Percentiles rank a stretch among this genome's conserved stretches.
phyloP scores from a whole-genome alignment of 1,140 invertebrate genomes.

The Diabrotica undecimpunctata region DNA sequence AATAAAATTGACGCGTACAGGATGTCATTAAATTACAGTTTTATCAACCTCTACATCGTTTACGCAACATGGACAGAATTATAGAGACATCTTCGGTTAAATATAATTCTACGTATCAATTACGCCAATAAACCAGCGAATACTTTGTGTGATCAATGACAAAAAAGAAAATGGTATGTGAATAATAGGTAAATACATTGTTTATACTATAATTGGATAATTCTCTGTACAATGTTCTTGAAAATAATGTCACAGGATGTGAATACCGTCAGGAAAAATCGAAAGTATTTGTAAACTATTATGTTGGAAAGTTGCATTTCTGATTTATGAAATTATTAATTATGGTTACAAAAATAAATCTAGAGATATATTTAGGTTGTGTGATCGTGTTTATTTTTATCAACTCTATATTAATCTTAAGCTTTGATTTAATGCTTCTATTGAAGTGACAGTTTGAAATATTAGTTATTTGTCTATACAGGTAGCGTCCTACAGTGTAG shows the following conservation, averaged over 20 bases:
- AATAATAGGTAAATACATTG: background rate
- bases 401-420: no score
- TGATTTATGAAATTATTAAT: no score
- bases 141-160: background rate
- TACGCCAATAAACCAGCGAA: background rate
- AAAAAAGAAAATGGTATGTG: background rate
- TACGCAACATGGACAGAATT: conserved; percentile 6
- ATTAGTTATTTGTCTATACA: no score
- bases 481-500: no score
- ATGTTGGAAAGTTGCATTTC: no score
- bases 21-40: conserved; percentile 15
- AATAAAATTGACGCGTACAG: background rate
- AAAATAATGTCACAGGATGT: conserved; percentile 14
- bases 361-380: no score
- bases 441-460: no score
- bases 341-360: no score
- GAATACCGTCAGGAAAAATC: background rate
- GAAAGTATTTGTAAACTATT: no score
- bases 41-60: conserved; percentile 13
- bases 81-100: background rate
- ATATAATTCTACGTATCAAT: background rate
- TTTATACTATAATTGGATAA: conserved; percentile 8
- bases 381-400: no score
- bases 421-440: no score
- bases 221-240: conserved; percentile 1